A percentile compares a stretch with the other conserved stretches of the same genome.
These are phyloP conservation scores for Drosophila sordidapex DNA, from an alignment of 2,888 invertebrate genomes.

Conservation along the genomic window DNA sequence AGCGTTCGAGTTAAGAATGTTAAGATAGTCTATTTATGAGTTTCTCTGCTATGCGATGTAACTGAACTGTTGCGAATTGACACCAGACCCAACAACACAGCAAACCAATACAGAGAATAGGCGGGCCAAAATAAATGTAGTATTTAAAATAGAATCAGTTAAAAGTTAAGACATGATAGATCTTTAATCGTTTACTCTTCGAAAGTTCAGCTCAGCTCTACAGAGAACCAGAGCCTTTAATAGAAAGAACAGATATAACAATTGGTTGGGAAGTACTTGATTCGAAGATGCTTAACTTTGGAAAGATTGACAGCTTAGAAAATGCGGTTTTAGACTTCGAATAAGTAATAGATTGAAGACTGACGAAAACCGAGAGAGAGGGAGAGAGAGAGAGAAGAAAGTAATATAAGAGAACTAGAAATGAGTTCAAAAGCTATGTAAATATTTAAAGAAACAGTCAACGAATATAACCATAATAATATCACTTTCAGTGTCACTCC, in stretches of 20 bases:
- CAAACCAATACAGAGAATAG: not conserved
- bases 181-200: not conserved
- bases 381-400: not conserved
- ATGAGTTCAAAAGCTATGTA: not conserved
- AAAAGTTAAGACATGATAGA: too few species aligned
- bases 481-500: conserved; percentile 1
- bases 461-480: not conserved
- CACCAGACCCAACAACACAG: conserved; percentile 3
- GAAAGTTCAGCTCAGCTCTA: not conserved
- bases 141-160: not conserved
- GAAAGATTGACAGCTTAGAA: not conserved
- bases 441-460: not conserved
- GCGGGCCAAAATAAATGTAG: not conserved
- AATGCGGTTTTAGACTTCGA: not conserved
- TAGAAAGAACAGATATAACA: not conserved
- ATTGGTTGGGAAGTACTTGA: not conserved
- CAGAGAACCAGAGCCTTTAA: not conserved
- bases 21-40: conserved; percentile 5
- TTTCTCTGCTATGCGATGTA: not conserved
- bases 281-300: not conserved
- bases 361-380: not conserved
- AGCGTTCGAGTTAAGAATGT: conserved; percentile 9
- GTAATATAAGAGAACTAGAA: not conserved
- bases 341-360: not conserved
- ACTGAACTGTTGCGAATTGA: conserved; percentile 1